phyloP scores from a whole-genome alignment of 2,888 invertebrate genomes.

The Synergus laeviventris region DNA sequence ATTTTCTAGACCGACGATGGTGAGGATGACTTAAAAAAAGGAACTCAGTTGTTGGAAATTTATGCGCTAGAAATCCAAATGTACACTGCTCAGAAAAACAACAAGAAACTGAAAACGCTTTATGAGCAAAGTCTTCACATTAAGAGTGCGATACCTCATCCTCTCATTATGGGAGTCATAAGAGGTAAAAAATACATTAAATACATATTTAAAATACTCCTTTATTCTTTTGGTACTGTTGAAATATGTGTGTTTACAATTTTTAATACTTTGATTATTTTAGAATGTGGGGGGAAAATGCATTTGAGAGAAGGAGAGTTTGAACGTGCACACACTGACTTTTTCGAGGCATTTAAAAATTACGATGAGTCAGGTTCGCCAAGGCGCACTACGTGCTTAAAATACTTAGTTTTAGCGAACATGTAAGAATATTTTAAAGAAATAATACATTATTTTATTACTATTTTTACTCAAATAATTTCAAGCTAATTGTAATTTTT shows the following conservation, averaged over 20 bases:
- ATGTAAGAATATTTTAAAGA: slow-evolving; percentile 83
- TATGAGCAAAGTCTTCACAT: slow-evolving; percentile 99
- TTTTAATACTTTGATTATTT: slow-evolving; percentile 10
- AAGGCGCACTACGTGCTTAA: slow-evolving; percentile 96
- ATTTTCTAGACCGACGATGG: slow-evolving; percentile 92
- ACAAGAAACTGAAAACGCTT: slow-evolving; percentile 96
- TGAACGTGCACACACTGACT: slow-evolving; percentile 99
- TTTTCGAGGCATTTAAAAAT: slow-evolving; percentile 99
- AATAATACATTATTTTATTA: background rate
- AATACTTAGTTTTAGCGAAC: slow-evolving; percentile 98
- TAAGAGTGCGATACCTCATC: slow-evolving; percentile 99
- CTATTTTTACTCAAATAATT: slow-evolving; percentile 18
- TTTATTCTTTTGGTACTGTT: background rate
- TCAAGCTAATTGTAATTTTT: slow-evolving; percentile 49
- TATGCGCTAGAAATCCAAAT: slow-evolving; percentile 99
- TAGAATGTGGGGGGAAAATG: slow-evolving; percentile 99
- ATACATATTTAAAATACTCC: slow-evolving; percentile 17
- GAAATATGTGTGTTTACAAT: slow-evolving; percentile 24
- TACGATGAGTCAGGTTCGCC: slow-evolving; percentile 99
- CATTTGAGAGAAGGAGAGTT: slow-evolving; percentile 98
- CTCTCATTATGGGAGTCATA: slow-evolving; percentile 99
- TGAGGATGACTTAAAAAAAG: slow-evolving; percentile 97
- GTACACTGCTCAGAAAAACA: slow-evolving; percentile 99
- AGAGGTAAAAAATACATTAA: slow-evolving; percentile 81
- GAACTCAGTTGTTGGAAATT: slow-evolving; percentile 97